phyloP scores from a whole-genome alignment of 2,113 vertebrate species.

The Pao palembangensis region DNA sequence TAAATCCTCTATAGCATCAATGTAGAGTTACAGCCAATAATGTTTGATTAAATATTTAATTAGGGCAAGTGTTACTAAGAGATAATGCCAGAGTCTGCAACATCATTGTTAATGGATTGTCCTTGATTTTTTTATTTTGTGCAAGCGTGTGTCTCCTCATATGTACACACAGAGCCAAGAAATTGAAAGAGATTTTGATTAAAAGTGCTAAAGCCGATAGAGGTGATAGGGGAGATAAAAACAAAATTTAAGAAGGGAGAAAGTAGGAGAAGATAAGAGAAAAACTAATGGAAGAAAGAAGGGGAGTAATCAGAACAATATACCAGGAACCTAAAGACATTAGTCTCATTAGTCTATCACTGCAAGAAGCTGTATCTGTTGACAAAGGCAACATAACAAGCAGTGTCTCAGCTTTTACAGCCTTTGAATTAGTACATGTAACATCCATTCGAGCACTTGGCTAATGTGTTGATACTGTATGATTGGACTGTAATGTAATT shows the following conservation, averaged over 20 bases:
- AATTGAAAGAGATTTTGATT: constrained; percentile 54
- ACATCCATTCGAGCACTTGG: too few relatives aligned
- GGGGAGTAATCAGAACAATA: constrained; percentile 20
- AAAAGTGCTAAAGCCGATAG: constrained; percentile 53
- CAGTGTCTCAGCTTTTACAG: too few relatives aligned
- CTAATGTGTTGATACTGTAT: too few relatives aligned
- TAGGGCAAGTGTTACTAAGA: too few relatives aligned
- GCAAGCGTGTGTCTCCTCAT: constrained; percentile 14
- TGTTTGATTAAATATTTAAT: too few relatives aligned
- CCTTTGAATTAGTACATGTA: too few relatives aligned
- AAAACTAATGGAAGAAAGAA: constrained; percentile 30
- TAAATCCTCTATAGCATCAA: too few relatives aligned
- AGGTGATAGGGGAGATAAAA: constrained; percentile 41
- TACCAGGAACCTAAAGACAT: constrained; percentile 22
- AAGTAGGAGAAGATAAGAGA: constrained; percentile 40
- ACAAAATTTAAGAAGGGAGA: constrained; percentile 48
- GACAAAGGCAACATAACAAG: too few relatives aligned
- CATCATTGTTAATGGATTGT: neutral
- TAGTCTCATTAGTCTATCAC: neutral
- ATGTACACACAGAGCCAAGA: constrained; percentile 39
- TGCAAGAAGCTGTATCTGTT: constrained; percentile 8
- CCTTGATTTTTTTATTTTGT: constrained; percentile 12
- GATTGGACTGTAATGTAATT: too few relatives aligned
- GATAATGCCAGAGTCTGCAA: too few relatives aligned
- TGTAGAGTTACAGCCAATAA: too few relatives aligned